These are phyloP conservation scores for Siderastrea siderea DNA, from an alignment of 92 coral and sea anemone species.

Conservation along the genomic window DNA sequence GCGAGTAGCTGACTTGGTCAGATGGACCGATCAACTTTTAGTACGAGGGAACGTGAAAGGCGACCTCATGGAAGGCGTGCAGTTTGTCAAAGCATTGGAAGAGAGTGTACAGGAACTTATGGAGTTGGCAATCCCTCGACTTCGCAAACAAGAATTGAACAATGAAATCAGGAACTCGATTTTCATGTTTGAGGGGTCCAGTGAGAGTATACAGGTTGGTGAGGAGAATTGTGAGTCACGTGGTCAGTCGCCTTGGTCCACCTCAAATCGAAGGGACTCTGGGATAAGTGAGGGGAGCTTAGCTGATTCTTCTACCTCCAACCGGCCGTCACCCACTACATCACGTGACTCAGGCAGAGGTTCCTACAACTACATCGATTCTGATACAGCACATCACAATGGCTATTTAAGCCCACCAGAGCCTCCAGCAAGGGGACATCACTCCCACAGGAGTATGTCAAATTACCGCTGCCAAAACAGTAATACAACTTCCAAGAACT, in stretches of 20 bases:
- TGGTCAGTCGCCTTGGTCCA: slow-evolving; percentile 24
- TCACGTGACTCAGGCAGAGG: slow-evolving; percentile 92
- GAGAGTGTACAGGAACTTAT: slow-evolving; percentile 86
- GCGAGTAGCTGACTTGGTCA: slow-evolving; percentile 83
- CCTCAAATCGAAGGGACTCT: slow-evolving; percentile 87
- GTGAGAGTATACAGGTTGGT: slow-evolving; percentile 77
- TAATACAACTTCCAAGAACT: slow-evolving; percentile 64
- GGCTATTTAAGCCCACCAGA: slow-evolving; percentile 69
- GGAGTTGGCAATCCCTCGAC: slow-evolving; percentile 86
- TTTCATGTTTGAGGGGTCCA: slow-evolving; percentile 92
- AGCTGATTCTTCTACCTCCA: slow-evolving; percentile 47
- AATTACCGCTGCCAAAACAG: slow-evolving; percentile 16
- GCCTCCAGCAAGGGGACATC: slow-evolving; percentile 27
- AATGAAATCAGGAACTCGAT: slow-evolving; percentile 96
- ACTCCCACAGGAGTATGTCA: slow-evolving; percentile 22
- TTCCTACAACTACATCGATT: slow-evolving; percentile 83
- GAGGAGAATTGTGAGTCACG: slow-evolving; percentile 65
- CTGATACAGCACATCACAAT: slow-evolving; percentile 56
- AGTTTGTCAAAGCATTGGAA: slow-evolving; percentile 77
- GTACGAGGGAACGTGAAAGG: slow-evolving; percentile 89
- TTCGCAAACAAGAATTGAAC: slow-evolving; percentile 87
- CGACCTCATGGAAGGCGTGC: slow-evolving; percentile 88
- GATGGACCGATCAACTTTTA: slow-evolving; percentile 94
- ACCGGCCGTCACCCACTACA: slow-evolving; percentile 62
- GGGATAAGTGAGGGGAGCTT: slow-evolving; percentile 97